A percentile compares a stretch with the other conserved stretches of the same genome.
phyloP scores from a whole-genome alignment of 1,140 invertebrate species.

The Cyphomyrmex costatus region DNA sequence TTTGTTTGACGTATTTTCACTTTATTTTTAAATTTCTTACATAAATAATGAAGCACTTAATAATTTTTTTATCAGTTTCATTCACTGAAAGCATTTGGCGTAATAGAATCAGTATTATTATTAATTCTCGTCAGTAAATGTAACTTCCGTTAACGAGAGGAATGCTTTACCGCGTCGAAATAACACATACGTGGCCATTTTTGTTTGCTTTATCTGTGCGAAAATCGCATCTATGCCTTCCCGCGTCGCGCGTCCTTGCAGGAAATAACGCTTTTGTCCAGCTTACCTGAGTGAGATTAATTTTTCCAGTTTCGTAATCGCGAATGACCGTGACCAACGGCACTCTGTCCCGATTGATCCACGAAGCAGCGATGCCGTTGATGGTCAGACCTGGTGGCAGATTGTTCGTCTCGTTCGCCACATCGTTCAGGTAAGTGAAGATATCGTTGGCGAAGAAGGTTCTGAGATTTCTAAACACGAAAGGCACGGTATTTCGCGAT shows the following conservation, averaged over 20 bases:
- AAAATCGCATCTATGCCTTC: slow-evolving; percentile 64
- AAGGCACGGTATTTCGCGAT: background rate
- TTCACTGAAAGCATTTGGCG: background rate
- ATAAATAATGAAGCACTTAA: background rate
- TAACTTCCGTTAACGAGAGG: slow-evolving; percentile 35
- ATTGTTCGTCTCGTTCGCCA: slow-evolving; percentile 88
- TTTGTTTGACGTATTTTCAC: background rate
- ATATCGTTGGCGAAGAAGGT: slow-evolving; percentile 94
- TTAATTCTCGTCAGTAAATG: background rate
- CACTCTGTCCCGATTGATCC: slow-evolving; percentile 93
- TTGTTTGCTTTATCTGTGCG: slow-evolving; percentile 63
- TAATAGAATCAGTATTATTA: background rate
- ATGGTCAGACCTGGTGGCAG: slow-evolving; percentile 88
- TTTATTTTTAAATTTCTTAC: background rate
- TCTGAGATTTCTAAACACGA: slow-evolving; percentile 88
- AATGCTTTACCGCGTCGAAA: slow-evolving; percentile 25
- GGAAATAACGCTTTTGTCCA: slow-evolving; percentile 43
- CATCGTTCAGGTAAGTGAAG: slow-evolving; percentile 91
- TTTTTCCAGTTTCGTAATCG: slow-evolving; percentile 89
- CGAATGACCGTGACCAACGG: slow-evolving; percentile 92
- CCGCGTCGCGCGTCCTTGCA: slow-evolving; percentile 58
- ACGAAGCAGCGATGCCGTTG: slow-evolving; percentile 91
- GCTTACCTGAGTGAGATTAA: slow-evolving; percentile 90
- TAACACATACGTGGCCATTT: slow-evolving; percentile 16
- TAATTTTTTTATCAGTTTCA: background rate